Evolutionary conservation across 2,113 vertebrate species (phyloP).

Genomic region (Oncorhynchus clarkii): DNA sequence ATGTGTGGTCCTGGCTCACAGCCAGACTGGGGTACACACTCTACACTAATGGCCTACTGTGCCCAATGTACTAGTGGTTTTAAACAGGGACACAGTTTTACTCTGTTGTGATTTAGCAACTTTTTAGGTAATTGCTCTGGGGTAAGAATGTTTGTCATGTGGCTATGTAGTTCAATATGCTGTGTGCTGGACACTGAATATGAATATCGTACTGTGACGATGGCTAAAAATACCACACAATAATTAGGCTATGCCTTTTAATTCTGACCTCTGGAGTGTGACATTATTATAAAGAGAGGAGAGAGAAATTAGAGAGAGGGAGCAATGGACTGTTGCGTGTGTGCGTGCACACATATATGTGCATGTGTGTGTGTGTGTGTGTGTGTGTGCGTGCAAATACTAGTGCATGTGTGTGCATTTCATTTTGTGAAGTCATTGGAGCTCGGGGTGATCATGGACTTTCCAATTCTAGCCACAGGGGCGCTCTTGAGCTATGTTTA

Average conservation of each 20-base stretch:
- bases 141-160: not conserved
- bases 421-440: too few species aligned
- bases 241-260: not conserved
- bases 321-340: not conserved
- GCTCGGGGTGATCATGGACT: not conserved
- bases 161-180: not conserved
- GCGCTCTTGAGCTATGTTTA: slow-evolving; percentile 66
- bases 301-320: not conserved
- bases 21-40: not conserved
- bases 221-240: not conserved
- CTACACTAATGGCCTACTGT: not conserved
- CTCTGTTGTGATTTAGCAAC: not conserved
- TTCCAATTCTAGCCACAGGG: slow-evolving; percentile 56
- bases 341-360: slow-evolving; percentile 1
- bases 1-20: not conserved
- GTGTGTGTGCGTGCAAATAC: not conserved
- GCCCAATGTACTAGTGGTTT: not conserved
- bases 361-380: too few species aligned
- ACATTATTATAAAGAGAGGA: not conserved
- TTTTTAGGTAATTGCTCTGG: not conserved
- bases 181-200: not conserved
- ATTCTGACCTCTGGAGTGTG: slow-evolving; percentile 13
- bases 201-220: not conserved
- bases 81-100: not conserved
- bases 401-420: too few species aligned